These are phyloP conservation scores for Emydoidea blandingii DNA, from an alignment of 2,797 vertebrate species.

Conservation along the genomic window DNA sequence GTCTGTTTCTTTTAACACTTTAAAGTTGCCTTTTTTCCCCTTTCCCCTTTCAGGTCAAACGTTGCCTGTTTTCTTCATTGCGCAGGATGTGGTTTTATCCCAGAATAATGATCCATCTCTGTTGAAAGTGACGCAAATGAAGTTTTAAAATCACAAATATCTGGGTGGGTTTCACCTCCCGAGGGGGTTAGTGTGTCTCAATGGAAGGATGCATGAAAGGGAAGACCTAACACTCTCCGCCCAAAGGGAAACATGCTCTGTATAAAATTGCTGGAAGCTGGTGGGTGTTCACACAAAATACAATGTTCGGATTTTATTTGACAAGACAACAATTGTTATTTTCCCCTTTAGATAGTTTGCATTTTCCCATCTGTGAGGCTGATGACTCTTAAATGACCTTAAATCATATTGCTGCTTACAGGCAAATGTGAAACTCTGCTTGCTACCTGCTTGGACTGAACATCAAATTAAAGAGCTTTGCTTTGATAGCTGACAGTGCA, in stretches of 20 bases:
- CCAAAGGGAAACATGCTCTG: conserved; percentile 81
- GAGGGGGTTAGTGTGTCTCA: conserved; percentile 76
- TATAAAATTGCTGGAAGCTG: conserved; percentile 85
- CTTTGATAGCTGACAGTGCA: conserved; percentile 59
- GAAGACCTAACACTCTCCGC: conserved; percentile 80
- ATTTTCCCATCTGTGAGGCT: conserved; percentile 78
- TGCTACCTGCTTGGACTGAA: conserved; percentile 63
- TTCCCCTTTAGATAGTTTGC: conserved; percentile 76
- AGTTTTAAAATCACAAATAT: conserved; percentile 84
- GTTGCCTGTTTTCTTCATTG: conserved; percentile 88
- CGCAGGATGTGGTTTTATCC: conserved; percentile 89
- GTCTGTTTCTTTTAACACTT: conserved; percentile 73
- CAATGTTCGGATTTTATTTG: conserved; percentile 81
- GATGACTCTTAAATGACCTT: conserved; percentile 82
- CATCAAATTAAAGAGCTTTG: conserved; percentile 73
- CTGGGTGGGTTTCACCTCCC: conserved; percentile 85
- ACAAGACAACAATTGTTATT: conserved; percentile 83
- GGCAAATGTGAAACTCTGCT: conserved; percentile 51
- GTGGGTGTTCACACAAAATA: conserved; percentile 82
- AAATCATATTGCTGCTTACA: conserved; percentile 71
- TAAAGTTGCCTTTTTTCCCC: conserved; percentile 33
- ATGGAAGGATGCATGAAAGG: conserved; percentile 83
- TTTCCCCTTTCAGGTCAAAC: conserved; percentile 77
- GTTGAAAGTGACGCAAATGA: conserved; percentile 89
- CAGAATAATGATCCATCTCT: conserved; percentile 83